Evolutionary conservation across 2,113 vertebrate species (phyloP), one percentile per base, ranked within the genome.

Genomic region (Zapus hudsonius): DNA sequence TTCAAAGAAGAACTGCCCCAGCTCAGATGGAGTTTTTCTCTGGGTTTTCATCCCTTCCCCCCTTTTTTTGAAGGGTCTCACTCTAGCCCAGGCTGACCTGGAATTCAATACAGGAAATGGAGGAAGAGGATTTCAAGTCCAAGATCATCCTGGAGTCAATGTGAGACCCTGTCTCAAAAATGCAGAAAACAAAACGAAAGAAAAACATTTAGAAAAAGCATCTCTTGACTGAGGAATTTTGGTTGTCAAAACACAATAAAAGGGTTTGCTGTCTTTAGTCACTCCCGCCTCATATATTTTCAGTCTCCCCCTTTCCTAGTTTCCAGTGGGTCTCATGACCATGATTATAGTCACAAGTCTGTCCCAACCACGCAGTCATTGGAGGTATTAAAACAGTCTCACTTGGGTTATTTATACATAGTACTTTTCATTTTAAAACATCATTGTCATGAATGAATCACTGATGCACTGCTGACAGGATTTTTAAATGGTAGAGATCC

Each of bases 391-490:
- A 91, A 36, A 66, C 13, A 74, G 20, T 52, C 31, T 81, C 38
- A 83, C 72, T 64, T 73, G 36, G 13, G 57, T 69, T 78, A 40
- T 87, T 90, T 64, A 82, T 10, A 64, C 1, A 66, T 19, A 66
- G 66, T 4, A 13, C 16, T 93, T 87, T 81, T 31, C 20, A 66
- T 76, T 89, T 93, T 74, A 67, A 91, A 92, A 47, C 1, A 40
- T n/a, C 25, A n/a, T 6, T 44, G 20, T 74, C 36, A 38, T 74
- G 42, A 64, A 22, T 67, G 57, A 9, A 36, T 74, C 69, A 69
- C 64, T 66, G 44, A 55, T 40, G 16, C 17, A 36, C n/a, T 70
- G 2, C 47, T 70, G 31, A 64, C 64, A 36, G 25, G 61, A 69
- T 40, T 22, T n/a, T 36, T 38, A 87, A 90, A 57, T 59, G n/a